Evolutionary conservation across 2,113 vertebrate species (phyloP), one percentile per base, ranked within the genome.

Genomic region (Eolophus roseicapilla): DNA sequence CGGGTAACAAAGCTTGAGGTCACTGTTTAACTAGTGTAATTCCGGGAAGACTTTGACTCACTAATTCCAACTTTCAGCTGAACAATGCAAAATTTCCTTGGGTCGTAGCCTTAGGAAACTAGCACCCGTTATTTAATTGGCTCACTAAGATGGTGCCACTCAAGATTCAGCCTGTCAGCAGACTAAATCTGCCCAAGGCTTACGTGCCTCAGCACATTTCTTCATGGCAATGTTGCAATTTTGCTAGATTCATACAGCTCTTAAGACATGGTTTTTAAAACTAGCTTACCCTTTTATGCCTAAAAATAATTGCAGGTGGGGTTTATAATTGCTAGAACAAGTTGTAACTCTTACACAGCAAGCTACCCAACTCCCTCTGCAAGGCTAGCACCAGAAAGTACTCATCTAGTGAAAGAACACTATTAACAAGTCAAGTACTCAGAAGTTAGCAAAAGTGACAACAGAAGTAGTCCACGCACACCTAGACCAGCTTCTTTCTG

Each of bases 251-350:
- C 49, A 76, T 86, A 59, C 28, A 77, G 57, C 76, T 90, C 82
- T 83, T 88, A 86, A 88, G 64, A 93, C 64, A 77, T n/a, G 28
- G 25, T 86, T 92, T 96, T 96, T 86, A 86, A 93, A 93, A 17
- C 33, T 76, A 84, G 77, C 67, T 88, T 94, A 81, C 74, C 41
- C 64, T 91, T 85, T 96, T 94, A 88, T 91, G 89, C 86, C 82
- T 91, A 91, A 94, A 96, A 95, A 93, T 94, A 97, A 96, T 95
- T 96, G 52, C 90, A 95, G 96, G 91, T 91, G 95, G 82, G 74
- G 91, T 91, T 92, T 93, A 59, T 93, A 90, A 95, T 96, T 97
- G 50, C 80, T 65, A 49, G 41, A 62, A 76, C 90, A 96, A 93
- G 95, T 92, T 85, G 46, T 27, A 93, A 92, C 96, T 86, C 52